Base-by-base conservation (phyloP, 2,888 invertebrate species). In the Lapara coniferarum region DNA sequence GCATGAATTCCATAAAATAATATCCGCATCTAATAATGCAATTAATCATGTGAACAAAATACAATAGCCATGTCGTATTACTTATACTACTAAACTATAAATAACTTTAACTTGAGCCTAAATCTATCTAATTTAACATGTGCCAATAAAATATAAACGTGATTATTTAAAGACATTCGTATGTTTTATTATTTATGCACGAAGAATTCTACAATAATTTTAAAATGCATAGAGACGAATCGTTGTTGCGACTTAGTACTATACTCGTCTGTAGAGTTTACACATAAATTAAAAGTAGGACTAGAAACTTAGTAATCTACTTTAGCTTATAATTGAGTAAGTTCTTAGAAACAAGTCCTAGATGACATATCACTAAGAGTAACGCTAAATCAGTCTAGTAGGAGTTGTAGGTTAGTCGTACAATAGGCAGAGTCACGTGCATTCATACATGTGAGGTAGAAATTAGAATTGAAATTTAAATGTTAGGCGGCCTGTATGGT, bases 331-430 rank as follows among this genome's bases (percentile, higher is more conserved):
- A 87, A 85, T 86, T 80, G 79, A 87, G 83, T 81, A 74, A 72
- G 73, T 69, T 74, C 72, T 75, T 81, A 85, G 82, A 84, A 84
- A 83, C 77, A 78, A 76, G 77, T 66, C 85, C 78, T 84, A 82
- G 81, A 82, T 79, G 79, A 83, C 81, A 82, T 86, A 87, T 84
- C 75, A 76, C 87, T 90, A 92, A 85, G 75, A 89, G 85, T 92
- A 90, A 82, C 81, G 83, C 92, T 92, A 92, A 89, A 83, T 93
- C 93, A 93, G 92, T 93, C 93, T 93, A 93, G 86, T 89, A 90
- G 90, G 89, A 90, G 82, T 89, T 86, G 83, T 85, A 90, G 86
- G 85, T 89, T 84, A 78, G 81, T 78, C 79, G 78, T 82, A 80
- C 79, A 81, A 77, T 81, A 79, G 76, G 78, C 78, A 81, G 81